These are phyloP conservation scores for Drosophila kepulauana DNA, from an alignment of 1,140 invertebrate species.

Conservation along the genomic window DNA sequence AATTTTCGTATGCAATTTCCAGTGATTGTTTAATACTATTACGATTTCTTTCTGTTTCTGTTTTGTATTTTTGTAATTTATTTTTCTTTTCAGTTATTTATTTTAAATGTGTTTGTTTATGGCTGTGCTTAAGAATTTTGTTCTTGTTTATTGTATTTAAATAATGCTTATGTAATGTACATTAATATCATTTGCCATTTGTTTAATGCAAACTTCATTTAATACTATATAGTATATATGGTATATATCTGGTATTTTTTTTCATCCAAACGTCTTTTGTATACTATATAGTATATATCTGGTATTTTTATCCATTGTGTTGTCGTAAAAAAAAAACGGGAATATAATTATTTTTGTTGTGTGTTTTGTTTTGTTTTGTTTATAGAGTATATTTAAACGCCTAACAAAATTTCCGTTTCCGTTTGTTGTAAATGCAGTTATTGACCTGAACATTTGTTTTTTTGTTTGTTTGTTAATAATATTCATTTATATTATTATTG, in stretches of 20 bases:
- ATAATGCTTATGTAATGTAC: constrained; percentile 58
- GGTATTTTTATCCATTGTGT: constrained; percentile 32
- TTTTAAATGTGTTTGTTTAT: constrained; percentile 13
- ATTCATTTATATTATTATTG: constrained; percentile 31
- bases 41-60: background rate
- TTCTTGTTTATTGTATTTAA: constrained; percentile 23
- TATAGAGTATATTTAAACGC: constrained; percentile 60
- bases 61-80: constrained; percentile 30
- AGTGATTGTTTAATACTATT: constrained; percentile 11
- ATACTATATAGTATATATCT: constrained; percentile 36
- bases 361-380: constrained; percentile 47
- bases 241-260: constrained; percentile 43
- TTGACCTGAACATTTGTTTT: constrained; percentile 72
- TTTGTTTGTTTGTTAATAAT: constrained; percentile 40
- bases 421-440: constrained; percentile 75
- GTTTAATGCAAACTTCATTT: constrained; percentile 49
- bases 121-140: constrained; percentile 37
- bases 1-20: constrained; percentile 43
- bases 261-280: constrained; percentile 34
- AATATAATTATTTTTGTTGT: constrained; percentile 18
- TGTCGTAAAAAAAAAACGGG: too few relatives aligned
- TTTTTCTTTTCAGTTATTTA: constrained; percentile 35
- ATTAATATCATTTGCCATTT: constrained; percentile 41
- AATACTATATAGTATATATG: constrained; percentile 31
- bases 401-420: constrained; percentile 53